Conservation (phyloP, 1,140 invertebrate species). For the Hestina assimilis region DNA sequence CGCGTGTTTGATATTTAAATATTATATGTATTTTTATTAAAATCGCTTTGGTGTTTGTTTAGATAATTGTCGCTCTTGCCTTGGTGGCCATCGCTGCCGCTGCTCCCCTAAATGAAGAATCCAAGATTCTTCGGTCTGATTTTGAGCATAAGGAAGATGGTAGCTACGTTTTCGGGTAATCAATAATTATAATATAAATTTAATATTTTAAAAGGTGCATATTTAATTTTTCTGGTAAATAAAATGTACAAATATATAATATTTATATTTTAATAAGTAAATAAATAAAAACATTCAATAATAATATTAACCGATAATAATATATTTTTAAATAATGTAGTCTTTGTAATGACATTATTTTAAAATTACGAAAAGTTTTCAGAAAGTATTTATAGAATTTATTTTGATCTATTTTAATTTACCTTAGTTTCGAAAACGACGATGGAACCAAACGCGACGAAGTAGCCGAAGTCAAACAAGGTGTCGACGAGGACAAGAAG, state of each 20-base stretch:
- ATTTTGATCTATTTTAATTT: too few species aligned
- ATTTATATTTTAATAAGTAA: too few species aligned
- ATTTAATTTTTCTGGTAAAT: too few species aligned
- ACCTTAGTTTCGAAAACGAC: conserved; percentile 64
- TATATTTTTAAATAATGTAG: too few species aligned
- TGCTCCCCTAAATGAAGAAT: conserved; percentile 28
- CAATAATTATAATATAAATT: too few species aligned
- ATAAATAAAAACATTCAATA: too few species aligned
- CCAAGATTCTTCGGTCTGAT: conserved; percentile 56
- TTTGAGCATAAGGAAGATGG: conserved; percentile 58
- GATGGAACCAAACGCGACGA: conserved; percentile 55
- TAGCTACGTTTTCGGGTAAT: conserved; percentile 55
- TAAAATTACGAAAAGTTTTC: too few species aligned
- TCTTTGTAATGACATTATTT: too few species aligned
- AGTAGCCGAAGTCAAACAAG: conserved; percentile 57
- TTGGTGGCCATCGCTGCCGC: conserved; percentile 53
- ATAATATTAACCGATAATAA: too few species aligned
- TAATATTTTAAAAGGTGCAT: too few species aligned
- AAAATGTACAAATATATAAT: too few species aligned
- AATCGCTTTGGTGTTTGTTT: conserved; percentile 17
- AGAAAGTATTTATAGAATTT: too few species aligned
- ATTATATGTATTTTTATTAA: neutral
- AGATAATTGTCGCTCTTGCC: conserved; percentile 67
- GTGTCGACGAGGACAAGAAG: conserved; percentile 68
- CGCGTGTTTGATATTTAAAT: neutral